These are phyloP conservation scores for Psittacula cyanocephala DNA, from an alignment of 2,113 vertebrate species.

Conservation along the genomic window DNA sequence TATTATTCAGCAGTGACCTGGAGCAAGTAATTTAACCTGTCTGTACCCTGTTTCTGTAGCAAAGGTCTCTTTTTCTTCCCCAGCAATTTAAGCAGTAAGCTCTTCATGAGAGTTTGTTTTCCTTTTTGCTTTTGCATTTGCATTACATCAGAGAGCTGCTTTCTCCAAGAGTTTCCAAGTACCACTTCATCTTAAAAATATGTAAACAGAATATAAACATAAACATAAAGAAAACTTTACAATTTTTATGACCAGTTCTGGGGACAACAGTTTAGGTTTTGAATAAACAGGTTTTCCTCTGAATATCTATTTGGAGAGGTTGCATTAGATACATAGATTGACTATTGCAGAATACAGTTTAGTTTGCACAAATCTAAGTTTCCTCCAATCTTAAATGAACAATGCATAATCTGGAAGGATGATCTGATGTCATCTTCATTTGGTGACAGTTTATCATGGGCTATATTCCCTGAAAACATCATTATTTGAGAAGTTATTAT, in stretches of 20 bases:
- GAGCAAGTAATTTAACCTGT: conserved; percentile 32
- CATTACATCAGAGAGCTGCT: neutral
- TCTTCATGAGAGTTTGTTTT: conserved; percentile 12
- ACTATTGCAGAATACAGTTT: neutral
- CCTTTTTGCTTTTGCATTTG: neutral
- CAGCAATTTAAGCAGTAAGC: conserved; percentile 23
- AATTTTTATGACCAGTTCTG: neutral
- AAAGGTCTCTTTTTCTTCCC: neutral
- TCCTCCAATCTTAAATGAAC: neutral
- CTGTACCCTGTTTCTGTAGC: neutral
- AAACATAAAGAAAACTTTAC: neutral
- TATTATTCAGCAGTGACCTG: conserved; percentile 15
- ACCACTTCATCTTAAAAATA: neutral
- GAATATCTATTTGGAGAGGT: neutral
- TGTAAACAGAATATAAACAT: neutral
- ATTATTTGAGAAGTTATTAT: conserved; percentile 5
- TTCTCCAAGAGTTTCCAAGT: neutral
- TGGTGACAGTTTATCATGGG: neutral
- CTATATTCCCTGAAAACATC: neutral
- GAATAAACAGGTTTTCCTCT: neutral
- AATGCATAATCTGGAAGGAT: neutral
- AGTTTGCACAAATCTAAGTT: neutral
- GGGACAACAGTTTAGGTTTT: neutral
- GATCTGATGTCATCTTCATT: neutral
- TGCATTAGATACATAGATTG: neutral